These are phyloP conservation scores for Sebastes matsubarae DNA, from an alignment of 2,797 vertebrate species.

Conservation along the genomic window DNA sequence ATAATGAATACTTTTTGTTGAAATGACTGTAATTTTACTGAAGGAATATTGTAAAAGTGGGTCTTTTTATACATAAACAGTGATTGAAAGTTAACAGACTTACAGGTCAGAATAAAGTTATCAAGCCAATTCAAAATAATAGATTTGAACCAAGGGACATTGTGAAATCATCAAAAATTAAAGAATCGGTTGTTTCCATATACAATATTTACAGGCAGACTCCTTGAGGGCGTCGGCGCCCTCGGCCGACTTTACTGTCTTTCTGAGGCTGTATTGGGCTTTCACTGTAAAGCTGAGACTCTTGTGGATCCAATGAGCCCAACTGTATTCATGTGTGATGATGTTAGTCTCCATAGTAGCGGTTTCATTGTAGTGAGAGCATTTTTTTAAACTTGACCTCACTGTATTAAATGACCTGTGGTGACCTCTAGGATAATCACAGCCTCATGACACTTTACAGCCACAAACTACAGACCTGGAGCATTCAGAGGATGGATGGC, in stretches of 20 bases:
- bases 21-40: not conserved
- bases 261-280: accelerated
- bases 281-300: too few relatives aligned
- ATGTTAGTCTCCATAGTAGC: accelerated
- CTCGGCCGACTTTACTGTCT: too few relatives aligned
- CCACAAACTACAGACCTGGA: too few relatives aligned
- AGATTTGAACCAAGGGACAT: not conserved
- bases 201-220: not conserved
- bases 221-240: accelerated
- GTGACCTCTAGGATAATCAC: too few relatives aligned
- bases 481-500: too few relatives aligned
- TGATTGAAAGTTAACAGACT: not conserved
- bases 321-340: too few relatives aligned
- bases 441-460: too few relatives aligned
- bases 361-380: accelerated
- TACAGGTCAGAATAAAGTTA: not conserved
- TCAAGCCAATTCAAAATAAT: not conserved
- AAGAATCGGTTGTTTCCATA: not conserved
- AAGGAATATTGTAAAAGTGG: not conserved
- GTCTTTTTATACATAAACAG: not conserved
- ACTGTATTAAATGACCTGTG: too few relatives aligned
- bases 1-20: not conserved
- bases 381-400: too few relatives aligned
- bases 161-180: not conserved
- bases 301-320: too few relatives aligned